Conservation (phyloP, 2,113 vertebrate species). For the Cheilinus undulatus region DNA sequence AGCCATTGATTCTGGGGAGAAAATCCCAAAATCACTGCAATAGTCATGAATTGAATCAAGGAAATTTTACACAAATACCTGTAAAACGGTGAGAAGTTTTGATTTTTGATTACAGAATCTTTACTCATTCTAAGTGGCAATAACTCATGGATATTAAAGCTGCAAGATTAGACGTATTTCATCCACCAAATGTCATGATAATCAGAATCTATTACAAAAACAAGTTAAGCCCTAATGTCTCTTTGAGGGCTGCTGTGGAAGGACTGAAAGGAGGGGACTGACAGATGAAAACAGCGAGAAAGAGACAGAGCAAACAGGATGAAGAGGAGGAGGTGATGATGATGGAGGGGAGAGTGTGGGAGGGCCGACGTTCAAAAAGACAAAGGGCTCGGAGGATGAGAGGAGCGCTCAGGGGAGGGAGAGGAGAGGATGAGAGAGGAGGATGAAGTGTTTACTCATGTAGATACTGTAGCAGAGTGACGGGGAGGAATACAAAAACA, state of each 20-base stretch:
- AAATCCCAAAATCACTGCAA: neutral
- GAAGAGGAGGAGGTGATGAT: constrained; percentile 34
- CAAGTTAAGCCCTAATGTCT: neutral
- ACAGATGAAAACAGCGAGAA: constrained; percentile 26
- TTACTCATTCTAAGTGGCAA: neutral
- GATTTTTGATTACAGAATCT: neutral
- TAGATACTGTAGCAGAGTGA: constrained; percentile 24
- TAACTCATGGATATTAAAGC: neutral
- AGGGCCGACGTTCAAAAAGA: constrained; percentile 49
- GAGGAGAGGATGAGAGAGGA: constrained; percentile 34
- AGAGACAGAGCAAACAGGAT: constrained; percentile 20
- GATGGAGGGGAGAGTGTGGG: constrained; percentile 55
- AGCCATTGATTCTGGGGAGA: neutral
- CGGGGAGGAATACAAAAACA: constrained; percentile 13
- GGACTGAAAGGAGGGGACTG: neutral
- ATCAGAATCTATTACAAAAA: neutral
- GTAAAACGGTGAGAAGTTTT: no score
- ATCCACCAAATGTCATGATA: neutral
- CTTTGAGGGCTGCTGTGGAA: neutral
- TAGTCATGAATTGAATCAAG: no score
- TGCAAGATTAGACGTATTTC: neutral
- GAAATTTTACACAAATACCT: neutral
- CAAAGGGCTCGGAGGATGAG: constrained; percentile 58
- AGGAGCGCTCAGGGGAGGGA: constrained; percentile 14
- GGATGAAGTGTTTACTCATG: constrained; percentile 55